These are phyloP conservation scores for Platycheirus albimanus DNA, from an alignment of 2,888 invertebrate genomes.

Conservation along the genomic window DNA sequence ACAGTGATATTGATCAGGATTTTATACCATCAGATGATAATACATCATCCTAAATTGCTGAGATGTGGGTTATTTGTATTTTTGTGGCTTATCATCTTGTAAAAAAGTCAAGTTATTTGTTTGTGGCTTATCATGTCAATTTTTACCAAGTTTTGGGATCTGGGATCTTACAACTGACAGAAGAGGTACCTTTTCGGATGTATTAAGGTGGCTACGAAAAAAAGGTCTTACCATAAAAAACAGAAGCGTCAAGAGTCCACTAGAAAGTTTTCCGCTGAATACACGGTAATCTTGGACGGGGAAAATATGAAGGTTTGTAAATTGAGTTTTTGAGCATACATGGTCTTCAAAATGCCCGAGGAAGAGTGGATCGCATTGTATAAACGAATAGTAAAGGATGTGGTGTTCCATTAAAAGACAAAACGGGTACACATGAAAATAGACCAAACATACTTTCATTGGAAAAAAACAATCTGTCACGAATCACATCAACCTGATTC, in stretches of 20 bases:
- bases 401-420: conserved; percentile 15
- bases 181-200: conserved; percentile 23
- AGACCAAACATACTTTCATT: conserved; percentile 11
- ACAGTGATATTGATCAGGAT: conserved; percentile 1
- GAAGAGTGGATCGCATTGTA: conserved; percentile 25
- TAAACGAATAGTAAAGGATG: conserved; percentile 5
- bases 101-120: not conserved
- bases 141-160: conserved; percentile 27
- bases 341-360: conserved; percentile 21
- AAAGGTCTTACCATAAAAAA: conserved; percentile 24
- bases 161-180: conserved; percentile 14
- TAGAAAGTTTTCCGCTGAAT: conserved; percentile 29
- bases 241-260: conserved; percentile 31
- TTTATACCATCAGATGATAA: not conserved
- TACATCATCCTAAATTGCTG: conserved; percentile 7
- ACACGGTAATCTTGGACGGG: conserved; percentile 19
- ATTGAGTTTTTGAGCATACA: conserved; percentile 24
- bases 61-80: not conserved
- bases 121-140: conserved; percentile 19
- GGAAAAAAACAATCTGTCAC: conserved; percentile 15
- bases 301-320: conserved; percentile 11
- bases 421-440: conserved; percentile 7
- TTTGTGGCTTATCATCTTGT: conserved; percentile 24
- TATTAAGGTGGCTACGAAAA: conserved; percentile 8
- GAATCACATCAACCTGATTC: conserved; percentile 28